Evolutionary conservation across 2,113 vertebrate genomes (phyloP), one percentile per base, ranked within the genome.

Genomic region (Tetrao urogallus): DNA sequence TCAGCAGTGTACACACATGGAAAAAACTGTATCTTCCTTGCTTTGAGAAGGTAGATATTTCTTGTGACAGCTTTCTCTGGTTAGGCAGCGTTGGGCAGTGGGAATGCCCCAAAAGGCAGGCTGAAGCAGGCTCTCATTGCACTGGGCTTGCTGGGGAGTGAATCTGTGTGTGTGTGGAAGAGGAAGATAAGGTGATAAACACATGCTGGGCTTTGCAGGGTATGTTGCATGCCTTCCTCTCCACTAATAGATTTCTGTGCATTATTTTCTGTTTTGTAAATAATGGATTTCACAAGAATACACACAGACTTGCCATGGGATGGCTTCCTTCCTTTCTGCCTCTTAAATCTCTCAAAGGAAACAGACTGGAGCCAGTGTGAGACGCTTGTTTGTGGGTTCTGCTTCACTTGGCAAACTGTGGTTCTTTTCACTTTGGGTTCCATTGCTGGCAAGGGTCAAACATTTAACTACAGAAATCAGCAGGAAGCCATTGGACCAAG

Each of bases 341-440:
- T 79, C 80, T 88, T 88, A 42, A 76, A 30, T 69, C 54, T 72
- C 65, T 94, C 40, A 43, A 84, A 83, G 73, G 73, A 76, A 83
- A 38, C 58, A 75, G 27, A 48, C 80, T 76, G 76, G 20, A 93
- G 88, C 66, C 77, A 86, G 54, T 86, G 86, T 65, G 73, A 92
- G 90, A 73, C 94, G 73, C 86, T 90, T 97, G 95, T 92, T 93
- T 96, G 94, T 95, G 88, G 90, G 94, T 95, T 93, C 90, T 93
- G 88, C 89, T 93, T 91, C 66, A 17, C 70, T 95, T 95, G 95
- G 92, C 88, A 96, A 90, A 86, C 92, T 36, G 2, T 70, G 70
- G 67, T 50, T 86, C 80, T 94, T 78, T 92, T 96, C 86, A 86
- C 88, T 95, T 94, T 50, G 90, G 91, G 94, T 93, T 76, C 66